A percentile compares a stretch with the other conserved stretches of the same genome.
Evolutionary conservation across 2,797 vertebrate species (phyloP).

Genomic region (Chloroceryle inda): DNA sequence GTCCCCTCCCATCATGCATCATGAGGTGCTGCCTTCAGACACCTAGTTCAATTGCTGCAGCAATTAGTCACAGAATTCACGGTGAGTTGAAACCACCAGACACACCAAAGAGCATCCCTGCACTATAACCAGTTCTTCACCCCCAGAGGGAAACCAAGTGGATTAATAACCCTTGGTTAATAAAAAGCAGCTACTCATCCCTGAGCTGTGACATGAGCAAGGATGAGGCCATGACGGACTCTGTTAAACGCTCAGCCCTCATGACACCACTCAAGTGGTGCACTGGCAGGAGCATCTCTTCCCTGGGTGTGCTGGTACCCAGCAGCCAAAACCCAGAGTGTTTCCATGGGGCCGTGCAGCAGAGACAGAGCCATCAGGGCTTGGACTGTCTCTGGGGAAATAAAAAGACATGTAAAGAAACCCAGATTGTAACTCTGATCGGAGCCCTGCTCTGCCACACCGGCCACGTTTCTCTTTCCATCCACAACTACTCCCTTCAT

Average conservation of each 20-base stretch:
- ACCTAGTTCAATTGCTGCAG: neutral
- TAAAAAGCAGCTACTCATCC: neutral
- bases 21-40: neutral
- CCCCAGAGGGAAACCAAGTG: neutral
- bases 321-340: neutral
- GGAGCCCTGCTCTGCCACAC: neutral
- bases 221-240: rapidly evolving
- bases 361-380: neutral
- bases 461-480: neutral
- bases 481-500: neutral
- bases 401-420: neutral
- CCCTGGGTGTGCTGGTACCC: neutral
- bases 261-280: rapidly evolving
- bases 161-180: neutral
- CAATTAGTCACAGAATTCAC: conserved; percentile 22
- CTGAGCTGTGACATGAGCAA: neutral
- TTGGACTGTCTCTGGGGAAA: neutral
- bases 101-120: neutral
- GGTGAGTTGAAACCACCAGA: neutral
- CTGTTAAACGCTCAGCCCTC: rapidly evolving
- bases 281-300: neutral
- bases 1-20: neutral
- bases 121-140: neutral
- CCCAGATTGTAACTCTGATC: neutral
- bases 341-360: rapidly evolving